phyloP scores from a whole-genome alignment of 2,113 vertebrate genomes.

The Indri indri region DNA sequence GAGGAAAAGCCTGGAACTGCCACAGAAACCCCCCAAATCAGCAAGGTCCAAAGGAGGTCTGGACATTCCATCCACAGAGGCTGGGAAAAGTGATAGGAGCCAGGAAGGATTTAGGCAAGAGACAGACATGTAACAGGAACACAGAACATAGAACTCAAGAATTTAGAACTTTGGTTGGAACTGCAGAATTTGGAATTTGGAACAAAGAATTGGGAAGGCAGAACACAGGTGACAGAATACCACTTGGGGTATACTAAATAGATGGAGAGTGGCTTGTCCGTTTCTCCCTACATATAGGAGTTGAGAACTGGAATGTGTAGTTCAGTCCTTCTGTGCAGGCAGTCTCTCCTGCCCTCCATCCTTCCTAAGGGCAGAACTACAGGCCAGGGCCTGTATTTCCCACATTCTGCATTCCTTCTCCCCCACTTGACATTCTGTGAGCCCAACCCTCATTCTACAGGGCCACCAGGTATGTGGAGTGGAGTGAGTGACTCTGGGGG shows the following conservation, averaged over 20 bases:
- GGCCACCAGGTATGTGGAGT: not conserved
- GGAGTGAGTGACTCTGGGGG: conserved; percentile 28
- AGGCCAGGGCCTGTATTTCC: not conserved
- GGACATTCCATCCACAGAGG: not conserved
- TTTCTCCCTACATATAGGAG: not conserved
- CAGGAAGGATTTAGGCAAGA: not conserved
- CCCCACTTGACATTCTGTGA: not conserved
- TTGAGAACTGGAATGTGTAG: not conserved
- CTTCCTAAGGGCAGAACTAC: not conserved
- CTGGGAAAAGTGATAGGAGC: not conserved
- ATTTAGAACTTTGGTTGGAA: not conserved
- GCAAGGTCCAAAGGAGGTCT: not conserved
- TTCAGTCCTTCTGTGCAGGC: not conserved
- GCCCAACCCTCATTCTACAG: not conserved
- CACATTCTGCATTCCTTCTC: not conserved
- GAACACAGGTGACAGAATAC: not conserved
- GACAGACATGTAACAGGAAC: not conserved
- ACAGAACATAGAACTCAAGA: not conserved
- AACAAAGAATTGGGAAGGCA: not conserved
- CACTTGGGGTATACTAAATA: not conserved
- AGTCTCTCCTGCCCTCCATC: not conserved
- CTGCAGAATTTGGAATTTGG: not conserved
- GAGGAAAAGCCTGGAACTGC: not conserved
- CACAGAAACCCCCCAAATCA: not conserved
- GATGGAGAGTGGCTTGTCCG: not conserved